phyloP scores from a whole-genome alignment of 2,113 vertebrate species.

The Prolemur simus region DNA sequence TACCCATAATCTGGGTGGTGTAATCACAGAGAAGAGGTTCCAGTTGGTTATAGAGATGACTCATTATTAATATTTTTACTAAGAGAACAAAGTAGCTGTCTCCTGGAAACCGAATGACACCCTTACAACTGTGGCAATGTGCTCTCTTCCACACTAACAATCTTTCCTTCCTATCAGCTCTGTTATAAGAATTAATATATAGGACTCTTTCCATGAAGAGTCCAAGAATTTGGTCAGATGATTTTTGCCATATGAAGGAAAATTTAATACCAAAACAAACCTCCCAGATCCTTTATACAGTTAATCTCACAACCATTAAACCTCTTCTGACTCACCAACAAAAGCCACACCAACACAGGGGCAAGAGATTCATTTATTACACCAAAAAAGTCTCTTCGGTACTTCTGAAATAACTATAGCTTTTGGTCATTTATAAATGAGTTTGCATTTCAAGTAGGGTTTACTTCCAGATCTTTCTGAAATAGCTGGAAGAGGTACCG shows the following conservation, averaged over 20 bases:
- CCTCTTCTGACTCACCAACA: conserved; percentile 53
- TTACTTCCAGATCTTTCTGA: conserved; percentile 34
- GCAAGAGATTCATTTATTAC: neutral
- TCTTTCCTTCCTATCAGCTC: neutral
- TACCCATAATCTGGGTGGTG: neutral
- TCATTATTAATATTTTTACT: neutral
- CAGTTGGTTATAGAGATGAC: neutral
- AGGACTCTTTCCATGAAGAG: neutral
- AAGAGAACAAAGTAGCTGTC: neutral
- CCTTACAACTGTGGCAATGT: neutral
- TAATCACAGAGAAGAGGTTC: neutral
- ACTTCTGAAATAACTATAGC: neutral
- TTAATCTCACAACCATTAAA: conserved; percentile 20
- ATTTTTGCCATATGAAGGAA: conserved; percentile 33
- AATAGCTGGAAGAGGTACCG: neutral
- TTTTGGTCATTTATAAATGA: conserved; percentile 27
- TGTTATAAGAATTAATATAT: neutral
- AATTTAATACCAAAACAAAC: conserved; percentile 48
- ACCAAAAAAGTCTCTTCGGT: neutral
- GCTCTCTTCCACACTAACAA: neutral
- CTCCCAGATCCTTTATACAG: neutral
- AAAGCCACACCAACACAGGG: conserved; percentile 16
- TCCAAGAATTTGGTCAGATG: conserved; percentile 31
- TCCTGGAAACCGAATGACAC: neutral
- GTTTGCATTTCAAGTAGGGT: conserved; percentile 25